Evolutionary conservation across 2,797 vertebrate genomes (phyloP).

Genomic region (Rhinatrema bivittatum): DNA sequence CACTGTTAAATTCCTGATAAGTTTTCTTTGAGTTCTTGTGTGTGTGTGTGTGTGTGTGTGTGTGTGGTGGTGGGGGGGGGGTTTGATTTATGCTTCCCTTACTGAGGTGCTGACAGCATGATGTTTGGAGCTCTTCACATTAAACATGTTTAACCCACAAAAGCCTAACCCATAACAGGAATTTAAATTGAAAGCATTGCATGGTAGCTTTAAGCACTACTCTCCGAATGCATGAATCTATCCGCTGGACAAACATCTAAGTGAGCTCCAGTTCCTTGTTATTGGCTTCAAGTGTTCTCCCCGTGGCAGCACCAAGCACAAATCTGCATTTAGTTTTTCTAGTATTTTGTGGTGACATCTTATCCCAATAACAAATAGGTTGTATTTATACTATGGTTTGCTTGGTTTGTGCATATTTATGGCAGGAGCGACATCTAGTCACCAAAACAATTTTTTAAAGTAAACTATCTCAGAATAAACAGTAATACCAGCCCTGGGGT

Average conservation of each 20-base stretch:
- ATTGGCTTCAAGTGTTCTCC: slow-evolving; percentile 3
- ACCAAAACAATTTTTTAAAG: no score
- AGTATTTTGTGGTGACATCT: not conserved
- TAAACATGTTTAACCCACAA: slow-evolving; percentile 31
- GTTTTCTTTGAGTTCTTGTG: not conserved
- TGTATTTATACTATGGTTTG: not conserved
- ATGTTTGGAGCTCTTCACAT: slow-evolving; percentile 17
- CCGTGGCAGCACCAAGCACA: not conserved
- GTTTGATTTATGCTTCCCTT: slow-evolving; percentile 21
- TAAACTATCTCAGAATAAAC: no score
- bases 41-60: no score
- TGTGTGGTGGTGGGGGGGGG: no score
- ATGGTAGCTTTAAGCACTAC: not conserved
- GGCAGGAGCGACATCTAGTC: slow-evolving; percentile 1
- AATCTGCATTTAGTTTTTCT: slow-evolving; percentile 4
- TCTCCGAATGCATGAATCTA: slow-evolving; percentile 1
- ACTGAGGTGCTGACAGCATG: slow-evolving; percentile 45
- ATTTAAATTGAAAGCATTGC: slow-evolving; percentile 19
- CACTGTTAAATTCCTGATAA: not conserved
- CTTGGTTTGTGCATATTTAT: not conserved
- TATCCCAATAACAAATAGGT: not conserved
- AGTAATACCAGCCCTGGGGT: no score
- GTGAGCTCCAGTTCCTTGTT: slow-evolving; percentile 11
- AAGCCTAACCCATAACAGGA: slow-evolving; percentile 11
- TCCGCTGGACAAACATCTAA: slow-evolving; percentile 2